Conservation (phyloP, 2,888 invertebrate genomes). For the Cabera pusaria region DNA sequence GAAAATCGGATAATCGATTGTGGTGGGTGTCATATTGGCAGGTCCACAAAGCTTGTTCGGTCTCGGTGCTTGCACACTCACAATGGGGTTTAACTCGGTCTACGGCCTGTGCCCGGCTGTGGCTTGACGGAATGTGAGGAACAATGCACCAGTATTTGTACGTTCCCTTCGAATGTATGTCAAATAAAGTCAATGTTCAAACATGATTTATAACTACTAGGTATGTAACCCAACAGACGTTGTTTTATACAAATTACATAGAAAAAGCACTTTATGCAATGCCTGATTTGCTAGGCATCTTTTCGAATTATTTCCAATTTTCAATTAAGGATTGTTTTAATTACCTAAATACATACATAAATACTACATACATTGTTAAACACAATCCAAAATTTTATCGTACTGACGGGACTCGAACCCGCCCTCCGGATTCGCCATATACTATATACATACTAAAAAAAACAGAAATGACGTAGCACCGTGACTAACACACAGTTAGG, state of each 20-base stretch:
- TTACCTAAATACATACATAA: no score
- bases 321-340: no score
- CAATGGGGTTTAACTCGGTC: constrained; percentile 48
- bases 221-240: no score
- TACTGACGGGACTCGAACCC: no score
- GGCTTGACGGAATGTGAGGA: constrained; percentile 44
- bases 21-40: constrained; percentile 59
- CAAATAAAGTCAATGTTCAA: constrained; percentile 2
- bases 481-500: constrained; percentile 18
- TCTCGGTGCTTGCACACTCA: constrained; percentile 52
- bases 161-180: constrained; percentile 7
- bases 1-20: constrained; percentile 60
- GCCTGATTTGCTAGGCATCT: no score
- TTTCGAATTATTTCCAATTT: no score
- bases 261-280: background rate
- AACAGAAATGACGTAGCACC: no score
- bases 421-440: no score
- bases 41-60: constrained; percentile 52
- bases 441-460: no score
- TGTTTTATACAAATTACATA: no score
- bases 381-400: no score
- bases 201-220: background rate
- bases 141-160: constrained; percentile 26
- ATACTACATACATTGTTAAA: no score
- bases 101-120: constrained; percentile 25